Conservation (phyloP, 2,797 vertebrate species). For the Bucorvus abyssinicus region DNA sequence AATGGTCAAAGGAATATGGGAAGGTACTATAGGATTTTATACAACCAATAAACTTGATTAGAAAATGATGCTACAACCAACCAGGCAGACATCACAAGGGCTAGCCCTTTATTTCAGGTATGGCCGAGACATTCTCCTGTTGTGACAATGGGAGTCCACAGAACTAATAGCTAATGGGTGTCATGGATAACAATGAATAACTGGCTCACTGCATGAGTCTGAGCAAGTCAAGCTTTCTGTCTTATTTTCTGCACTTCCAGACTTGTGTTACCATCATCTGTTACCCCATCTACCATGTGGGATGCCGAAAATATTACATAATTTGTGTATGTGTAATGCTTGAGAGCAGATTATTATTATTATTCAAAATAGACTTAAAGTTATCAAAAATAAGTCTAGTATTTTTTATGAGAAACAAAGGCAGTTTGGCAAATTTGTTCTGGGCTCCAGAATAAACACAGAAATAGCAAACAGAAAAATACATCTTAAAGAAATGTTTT, state of each 20-base stretch:
- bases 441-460: not conserved
- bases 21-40: not conserved
- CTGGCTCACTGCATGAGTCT: not conserved
- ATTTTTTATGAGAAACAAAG: not conserved
- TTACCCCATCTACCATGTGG: too few relatives aligned
- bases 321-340: not conserved
- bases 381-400: not conserved
- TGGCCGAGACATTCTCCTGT: not conserved
- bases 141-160: not conserved
- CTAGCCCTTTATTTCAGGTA: not conserved
- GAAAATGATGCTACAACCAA: not conserved
- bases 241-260: not conserved
- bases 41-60: not conserved
- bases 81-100: not conserved
- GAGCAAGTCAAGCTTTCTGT: not conserved
- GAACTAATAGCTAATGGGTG: not conserved
- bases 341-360: not conserved
- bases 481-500: not conserved
- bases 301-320: not conserved
- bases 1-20: too few relatives aligned
- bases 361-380: not conserved
- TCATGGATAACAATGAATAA: not conserved
- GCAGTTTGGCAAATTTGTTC: not conserved
- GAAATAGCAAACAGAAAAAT: not conserved
- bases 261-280: not conserved